These are phyloP conservation scores for Halotydeus destructor DNA, from an alignment of 1,140 invertebrate species.

Conservation along the genomic window DNA sequence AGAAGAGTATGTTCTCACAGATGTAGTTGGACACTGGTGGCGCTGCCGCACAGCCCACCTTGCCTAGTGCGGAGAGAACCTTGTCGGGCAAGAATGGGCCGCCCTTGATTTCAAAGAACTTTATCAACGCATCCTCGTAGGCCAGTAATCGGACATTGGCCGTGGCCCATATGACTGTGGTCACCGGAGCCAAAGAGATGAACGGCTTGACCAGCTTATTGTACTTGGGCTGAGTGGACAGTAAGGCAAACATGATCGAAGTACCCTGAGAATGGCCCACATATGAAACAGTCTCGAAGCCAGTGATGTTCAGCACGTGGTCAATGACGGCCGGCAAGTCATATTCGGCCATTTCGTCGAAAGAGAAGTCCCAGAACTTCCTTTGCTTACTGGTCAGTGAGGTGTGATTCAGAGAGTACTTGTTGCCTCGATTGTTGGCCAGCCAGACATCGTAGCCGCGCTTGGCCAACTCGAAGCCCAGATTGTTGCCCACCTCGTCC, in stretches of 20 bases:
- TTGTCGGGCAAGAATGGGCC: neutral
- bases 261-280: conserved; percentile 27
- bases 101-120: neutral
- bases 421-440: conserved; percentile 28
- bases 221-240: conserved; percentile 38
- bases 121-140: too few species aligned
- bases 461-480: conserved; percentile 5
- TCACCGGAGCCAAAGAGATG: conserved; percentile 49
- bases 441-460: conserved; percentile 32
- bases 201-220: conserved; percentile 30
- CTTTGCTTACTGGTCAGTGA: neutral
- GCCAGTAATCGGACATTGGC: neutral
- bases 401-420: conserved; percentile 23
- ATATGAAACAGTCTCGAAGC: conserved; percentile 15
- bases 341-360: conserved; percentile 48
- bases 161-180: conserved; percentile 30
- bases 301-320: conserved; percentile 32
- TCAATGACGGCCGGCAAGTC: conserved; percentile 45
- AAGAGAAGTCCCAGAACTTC: conserved; percentile 26
- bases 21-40: neutral
- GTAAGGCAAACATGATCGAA: conserved; percentile 39
- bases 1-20: conserved; percentile 5
- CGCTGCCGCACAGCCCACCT: neutral
- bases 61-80: neutral
- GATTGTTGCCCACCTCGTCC: conserved; percentile 21